Base-by-base conservation (phyloP, 2,888 invertebrate genomes). In the Tenthredo livida region DNA sequence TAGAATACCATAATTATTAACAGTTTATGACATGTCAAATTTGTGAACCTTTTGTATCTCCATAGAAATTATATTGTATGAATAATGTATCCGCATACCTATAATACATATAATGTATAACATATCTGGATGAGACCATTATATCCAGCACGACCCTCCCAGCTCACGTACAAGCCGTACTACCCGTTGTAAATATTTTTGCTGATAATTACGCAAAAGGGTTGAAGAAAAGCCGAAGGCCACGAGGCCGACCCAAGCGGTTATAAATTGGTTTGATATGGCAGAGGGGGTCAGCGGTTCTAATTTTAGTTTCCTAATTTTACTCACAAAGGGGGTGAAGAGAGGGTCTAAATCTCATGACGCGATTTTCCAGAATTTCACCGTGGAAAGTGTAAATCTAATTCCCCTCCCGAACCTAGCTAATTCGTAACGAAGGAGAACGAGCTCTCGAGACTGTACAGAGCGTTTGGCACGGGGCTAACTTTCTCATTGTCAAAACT, bases 271-370 rank as follows among this genome's bases (percentile, higher is more conserved):
- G 58, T 58, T 80, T 61, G 40, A 80, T 61, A 80, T 25, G 77
- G 80, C 61, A 37, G 67, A 70, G 83, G 47, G 70, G 47, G 70
- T 70, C 67, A 65, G 83, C 25, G 67, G 17, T 70, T 67, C 83
- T 70, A 83, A 83, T 67, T 83, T 83, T 83, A 83, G 83, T 83
- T 47, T 47, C 43, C 83, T 83, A 83, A 83, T 83, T 83, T 83
- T 83, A 70, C 67, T 29, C 67, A 29, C 29, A 29, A 80, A 61
- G 61, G 61, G 58, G 58, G 61, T 40, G 80, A 37, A 80, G 40
- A 21, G 80, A 50, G 37, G 67, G 83, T 70, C 83, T 21, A 43
- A 80, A 43, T 65, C 80, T 61, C 40, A 25, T 65, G 80, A 65
- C 61, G 10, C n/a, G 61, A 40, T 80, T 83, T 67, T 29, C 40